Evolutionary conservation across 2,797 vertebrate genomes (phyloP).

Genomic region (Gobionotothen gibberifrons): DNA sequence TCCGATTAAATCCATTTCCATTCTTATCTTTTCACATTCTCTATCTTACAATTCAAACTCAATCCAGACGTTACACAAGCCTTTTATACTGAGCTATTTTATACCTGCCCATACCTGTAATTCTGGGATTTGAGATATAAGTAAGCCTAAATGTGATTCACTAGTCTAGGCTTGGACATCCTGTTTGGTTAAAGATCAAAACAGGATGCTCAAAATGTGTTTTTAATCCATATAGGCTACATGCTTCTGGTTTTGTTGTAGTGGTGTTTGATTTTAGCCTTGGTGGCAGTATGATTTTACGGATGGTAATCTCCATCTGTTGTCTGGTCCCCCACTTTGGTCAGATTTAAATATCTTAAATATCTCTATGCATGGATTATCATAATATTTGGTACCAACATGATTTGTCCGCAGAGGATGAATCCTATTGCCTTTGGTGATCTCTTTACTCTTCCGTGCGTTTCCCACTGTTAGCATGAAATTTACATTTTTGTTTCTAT

Average conservation of each 20-base stretch:
- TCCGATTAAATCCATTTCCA: conserved; percentile 66
- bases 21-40: conserved; percentile 53
- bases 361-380: background rate
- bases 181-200: conserved; percentile 2
- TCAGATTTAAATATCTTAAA: background rate
- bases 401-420: background rate
- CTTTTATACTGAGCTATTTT: conserved; percentile 18
- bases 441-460: background rate
- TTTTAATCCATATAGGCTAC: background rate
- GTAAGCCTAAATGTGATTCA: background rate
- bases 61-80: conserved; percentile 20
- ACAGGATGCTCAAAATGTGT: conserved; percentile 7
- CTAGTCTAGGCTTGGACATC: background rate
- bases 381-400: background rate
- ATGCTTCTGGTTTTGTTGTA: background rate
- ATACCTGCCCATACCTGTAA: conserved; percentile 9
- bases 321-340: background rate
- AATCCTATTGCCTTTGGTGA: background rate
- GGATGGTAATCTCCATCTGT: background rate
- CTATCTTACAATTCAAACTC: conserved; percentile 32
- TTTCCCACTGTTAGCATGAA: background rate
- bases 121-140: conserved; percentile 7
- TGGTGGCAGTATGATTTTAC: background rate
- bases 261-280: background rate
- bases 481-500: conserved; percentile 3